phyloP scores from a whole-genome alignment of 2,888 invertebrate species.

The Drosophila engyochracea region DNA sequence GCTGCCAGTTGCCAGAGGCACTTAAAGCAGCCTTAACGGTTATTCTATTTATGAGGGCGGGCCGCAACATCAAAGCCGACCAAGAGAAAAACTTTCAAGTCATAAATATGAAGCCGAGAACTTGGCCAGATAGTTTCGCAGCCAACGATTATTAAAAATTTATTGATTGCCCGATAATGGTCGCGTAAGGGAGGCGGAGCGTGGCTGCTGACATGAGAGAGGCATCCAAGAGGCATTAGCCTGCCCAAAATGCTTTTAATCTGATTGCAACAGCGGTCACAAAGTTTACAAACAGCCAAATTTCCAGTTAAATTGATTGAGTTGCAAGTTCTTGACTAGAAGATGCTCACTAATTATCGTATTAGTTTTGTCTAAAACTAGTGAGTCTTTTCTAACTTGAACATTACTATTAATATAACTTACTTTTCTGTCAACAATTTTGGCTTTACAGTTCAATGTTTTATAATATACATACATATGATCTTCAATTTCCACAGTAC shows the following conservation, averaged over 20 bases:
- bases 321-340: background rate
- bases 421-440: background rate
- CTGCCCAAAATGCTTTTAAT: constrained; percentile 75
- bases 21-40: constrained; percentile 48
- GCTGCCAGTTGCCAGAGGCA: constrained; percentile 47
- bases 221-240: constrained; percentile 26
- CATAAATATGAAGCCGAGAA: constrained; percentile 72
- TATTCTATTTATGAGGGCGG: constrained; percentile 42
- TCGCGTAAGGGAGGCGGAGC: constrained; percentile 23
- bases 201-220: constrained; percentile 49
- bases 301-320: background rate
- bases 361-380: background rate
- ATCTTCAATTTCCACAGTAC: background rate
- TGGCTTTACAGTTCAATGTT: background rate
- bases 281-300: constrained; percentile 47
- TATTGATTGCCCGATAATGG: constrained; percentile 73
- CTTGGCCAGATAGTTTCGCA: constrained; percentile 69
- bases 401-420: background rate
- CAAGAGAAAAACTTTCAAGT: constrained; percentile 66
- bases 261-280: constrained; percentile 74
- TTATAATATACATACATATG: background rate
- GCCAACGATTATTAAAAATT: constrained; percentile 80
- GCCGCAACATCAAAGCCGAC: constrained; percentile 51
- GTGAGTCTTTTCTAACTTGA: background rate
- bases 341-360: constrained; percentile 7